Base-by-base conservation (phyloP, 1,140 invertebrate species). In the Pectinophora gossypiella region DNA sequence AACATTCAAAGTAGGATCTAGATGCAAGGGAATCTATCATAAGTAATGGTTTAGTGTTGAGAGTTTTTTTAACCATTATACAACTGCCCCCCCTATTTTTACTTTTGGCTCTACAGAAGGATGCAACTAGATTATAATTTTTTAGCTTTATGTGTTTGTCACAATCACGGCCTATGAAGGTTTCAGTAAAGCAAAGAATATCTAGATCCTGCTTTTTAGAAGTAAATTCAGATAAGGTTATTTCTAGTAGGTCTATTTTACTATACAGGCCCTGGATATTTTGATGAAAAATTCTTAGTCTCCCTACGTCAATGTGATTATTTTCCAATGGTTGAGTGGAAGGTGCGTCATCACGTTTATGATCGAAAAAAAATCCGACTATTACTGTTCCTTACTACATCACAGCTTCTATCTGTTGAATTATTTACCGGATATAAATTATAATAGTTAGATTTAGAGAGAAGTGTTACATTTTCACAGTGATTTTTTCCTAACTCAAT, bases 241-340 rank as follows among this genome's bases (percentile, higher is more conserved):
- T 15, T n/a, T 38, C 35, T 4, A 38, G 3, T n/a, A 38, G n/a
- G 4, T 4, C 35, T 9, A n/a, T 6, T 38, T 38, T 38, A 13
- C 9, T n/a, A 15, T 4, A n/a, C 3, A n/a, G 13, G 9, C 35
- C 35, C 3, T 15, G 3, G 4, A 38, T 38, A 13, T 38, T 38
- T 38, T 38, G 35, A n/a, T 38, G 35, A 10, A 38, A n/a, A n/a
- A 38, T n/a, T 38, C 35, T 38, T n/a, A 38, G n/a, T 10, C n/a
- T n/a, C 3, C n/a, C 13, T 3, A 38, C 13, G 4, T 38, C 9
- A 10, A 38, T 38, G 13, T 23, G 22, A 23, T 4, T 23, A 5
- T 23, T 10, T 23, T 23, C 10, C 10, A 23, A 23, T 23, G 22
- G 22, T 23, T 23, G 22, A 23, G 4, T 23, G 22, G 10, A 23